Percentiles rank a stretch among this genome's conserved stretches.
These are phyloP conservation scores for Hermodice carunculata DNA, from an alignment of 2,888 invertebrate genomes.

Conservation along the genomic window DNA sequence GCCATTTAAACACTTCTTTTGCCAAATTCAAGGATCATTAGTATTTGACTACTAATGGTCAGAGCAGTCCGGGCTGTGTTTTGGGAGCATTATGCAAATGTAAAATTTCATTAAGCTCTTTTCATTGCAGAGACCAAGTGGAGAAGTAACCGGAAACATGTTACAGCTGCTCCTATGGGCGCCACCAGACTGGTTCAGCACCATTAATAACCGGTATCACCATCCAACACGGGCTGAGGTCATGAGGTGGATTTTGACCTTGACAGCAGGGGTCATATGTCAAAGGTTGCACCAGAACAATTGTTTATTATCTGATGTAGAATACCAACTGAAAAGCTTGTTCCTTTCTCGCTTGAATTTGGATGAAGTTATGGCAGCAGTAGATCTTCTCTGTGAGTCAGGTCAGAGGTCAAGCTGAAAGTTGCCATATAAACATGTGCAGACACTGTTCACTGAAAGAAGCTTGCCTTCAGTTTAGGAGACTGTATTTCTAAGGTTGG, in stretches of 20 bases:
- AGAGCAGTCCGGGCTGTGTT: too few relatives aligned
- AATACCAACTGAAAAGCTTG: not conserved
- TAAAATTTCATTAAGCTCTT: not conserved
- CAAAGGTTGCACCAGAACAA: not conserved
- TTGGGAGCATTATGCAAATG: too few relatives aligned
- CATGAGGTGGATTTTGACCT: constrained; percentile 21
- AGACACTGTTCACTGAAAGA: too few relatives aligned
- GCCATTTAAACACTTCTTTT: too few relatives aligned
- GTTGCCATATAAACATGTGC: too few relatives aligned
- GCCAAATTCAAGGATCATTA: too few relatives aligned
- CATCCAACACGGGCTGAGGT: constrained; percentile 15
- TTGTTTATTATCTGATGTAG: not conserved
- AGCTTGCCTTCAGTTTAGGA: too few relatives aligned
- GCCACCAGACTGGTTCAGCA: constrained; percentile 16
- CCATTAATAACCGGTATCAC: not conserved
- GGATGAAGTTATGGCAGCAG: not conserved
- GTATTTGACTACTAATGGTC: too few relatives aligned
- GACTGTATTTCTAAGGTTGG: too few relatives aligned
- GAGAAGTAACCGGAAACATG: not conserved
- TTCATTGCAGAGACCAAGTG: constrained; percentile 19
- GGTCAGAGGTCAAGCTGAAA: too few relatives aligned
- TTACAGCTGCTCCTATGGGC: constrained; percentile 23
- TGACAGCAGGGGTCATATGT: constrained; percentile 19
- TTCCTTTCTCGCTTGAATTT: constrained; percentile 11
- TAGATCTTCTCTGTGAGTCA: constrained; percentile 13